phyloP scores from a whole-genome alignment of 2,113 vertebrate genomes.

The Peromyscus polionotus region DNA sequence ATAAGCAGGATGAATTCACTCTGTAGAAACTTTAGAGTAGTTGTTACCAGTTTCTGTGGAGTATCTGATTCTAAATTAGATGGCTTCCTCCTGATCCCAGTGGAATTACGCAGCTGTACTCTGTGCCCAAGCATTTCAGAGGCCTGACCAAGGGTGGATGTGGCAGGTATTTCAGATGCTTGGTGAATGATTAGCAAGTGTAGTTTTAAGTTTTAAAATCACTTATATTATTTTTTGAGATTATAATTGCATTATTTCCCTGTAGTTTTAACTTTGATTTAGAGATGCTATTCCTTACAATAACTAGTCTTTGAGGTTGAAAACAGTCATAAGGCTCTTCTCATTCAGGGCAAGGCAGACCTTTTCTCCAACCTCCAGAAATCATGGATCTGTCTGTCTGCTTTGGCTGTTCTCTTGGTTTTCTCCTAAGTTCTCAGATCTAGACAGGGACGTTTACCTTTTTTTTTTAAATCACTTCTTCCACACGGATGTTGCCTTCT shows the following conservation, averaged over 20 bases:
- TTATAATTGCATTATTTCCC: background rate
- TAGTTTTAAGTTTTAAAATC: background rate
- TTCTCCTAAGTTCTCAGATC: background rate
- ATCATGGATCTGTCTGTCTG: background rate
- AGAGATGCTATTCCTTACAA: background rate
- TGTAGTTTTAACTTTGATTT: background rate
- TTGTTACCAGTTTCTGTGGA: conserved; percentile 21
- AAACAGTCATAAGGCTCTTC: background rate
- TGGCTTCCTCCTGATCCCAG: background rate
- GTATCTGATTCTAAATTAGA: conserved; percentile 54
- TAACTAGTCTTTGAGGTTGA: background rate
- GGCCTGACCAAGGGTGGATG: background rate
- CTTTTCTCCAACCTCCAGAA: background rate
- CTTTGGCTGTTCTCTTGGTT: background rate
- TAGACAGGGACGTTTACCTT: no score
- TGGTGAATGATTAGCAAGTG: background rate
- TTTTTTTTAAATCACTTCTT: background rate
- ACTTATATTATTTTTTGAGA: background rate
- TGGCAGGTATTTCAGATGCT: background rate
- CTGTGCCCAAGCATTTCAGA: conserved; percentile 29
- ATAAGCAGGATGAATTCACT: conserved; percentile 15
- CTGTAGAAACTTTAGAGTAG: background rate
- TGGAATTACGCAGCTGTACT: background rate
- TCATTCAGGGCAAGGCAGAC: background rate
- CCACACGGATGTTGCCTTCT: background rate